Evolutionary conservation across 2,113 vertebrate genomes (phyloP), one percentile per base, ranked within the genome.

Genomic region (Peromyscus maniculatus): DNA sequence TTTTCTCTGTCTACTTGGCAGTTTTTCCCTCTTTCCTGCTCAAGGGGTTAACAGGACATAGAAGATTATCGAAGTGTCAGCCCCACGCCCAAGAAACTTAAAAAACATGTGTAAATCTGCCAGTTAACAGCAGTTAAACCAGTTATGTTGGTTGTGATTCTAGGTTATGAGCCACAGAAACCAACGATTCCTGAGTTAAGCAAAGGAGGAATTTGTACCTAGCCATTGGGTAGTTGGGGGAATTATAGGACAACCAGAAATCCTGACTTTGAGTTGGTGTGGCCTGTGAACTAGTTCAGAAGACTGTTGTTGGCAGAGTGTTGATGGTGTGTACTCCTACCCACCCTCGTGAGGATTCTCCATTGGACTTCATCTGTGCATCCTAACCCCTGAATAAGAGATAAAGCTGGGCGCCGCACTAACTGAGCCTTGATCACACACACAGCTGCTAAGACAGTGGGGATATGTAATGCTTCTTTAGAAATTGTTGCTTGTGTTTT

Each of bases 121-220:
- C 83, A 24, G 39, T 31, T 59, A 26, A 13, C 16, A 62, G 93
- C 66, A 66, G 64, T 96, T 88, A 92, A 78, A 95, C 91, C 67
- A 91, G 87, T 79, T 49, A 1, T 78, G 19, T 93, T 46, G 71
- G 93, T 66, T 62, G n/a, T 74, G 52, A 62, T 77, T 80, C 43
- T 80, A 87, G 79, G 21, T 64, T 87, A 77, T 75, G 57, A 96
- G 84, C 92, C 86, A n/a, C n/a, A 83, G 88, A 82, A 95, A 80
- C 49, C 43, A 79, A 66, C 3, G 84, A 39, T 69, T 52, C 91
- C 43, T 82, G n/a, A 94, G 36, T 93, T 87, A 87, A 84, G 67
- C 87, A 75, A 28, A 97, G 62, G 95, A 94, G 67, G 77, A 71
- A 94, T 94, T 46, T 62, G 55, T 93, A 21, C 33, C 69, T 26